Base-by-base conservation (phyloP, 1,140 invertebrate species). In the Sweltsa coloradensis region DNA sequence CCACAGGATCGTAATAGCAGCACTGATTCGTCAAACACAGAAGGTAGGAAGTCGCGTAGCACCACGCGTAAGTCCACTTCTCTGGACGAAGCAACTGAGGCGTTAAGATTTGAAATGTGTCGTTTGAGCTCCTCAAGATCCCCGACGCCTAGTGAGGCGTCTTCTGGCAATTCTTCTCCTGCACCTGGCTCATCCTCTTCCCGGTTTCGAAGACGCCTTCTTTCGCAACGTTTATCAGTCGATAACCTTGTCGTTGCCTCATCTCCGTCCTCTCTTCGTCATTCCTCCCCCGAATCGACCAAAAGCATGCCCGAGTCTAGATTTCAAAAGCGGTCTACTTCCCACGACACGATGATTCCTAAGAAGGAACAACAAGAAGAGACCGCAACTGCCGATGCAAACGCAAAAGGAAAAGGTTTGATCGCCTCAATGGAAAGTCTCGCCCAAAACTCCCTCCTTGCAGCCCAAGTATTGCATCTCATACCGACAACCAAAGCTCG, bases 401-500 rank as follows among this genome's bases (percentile, higher is more conserved):
- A n/a, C n/a, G 7, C 18, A 18, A 6, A 9, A 14, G 22, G 34
- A 31, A 34, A 41, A 14, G 43, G 47, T 34, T 14, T 34, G 36
- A 40, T 34, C 14, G 71, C 72, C 5, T 81, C 78, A 52, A 79
- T 76, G 56, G 78, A 83, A 53, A 81, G 76, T 61, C 67, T 83
- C 49, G 82, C 79, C 14, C 73, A 78, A 47, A 80, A 85, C 55
- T 75, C 81, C 24, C 61, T 86, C 48, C 67, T 85, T 54, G 82
- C 81, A 44, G 83, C 82, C 50, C 81, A 85, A 66, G 81, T 85
- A 43, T 60, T 87, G 41, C 78, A 84, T 65, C 70, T 86, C 45
- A 85, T 87, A 57, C 84, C 85, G 14, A 81, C 81, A 2, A 75
- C 80, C 37, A 83, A 85, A 61, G 84, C 83, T 45, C 68, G 81